Conservation (phyloP, 2,888 invertebrate species). For the Agrotis ipsilon region DNA sequence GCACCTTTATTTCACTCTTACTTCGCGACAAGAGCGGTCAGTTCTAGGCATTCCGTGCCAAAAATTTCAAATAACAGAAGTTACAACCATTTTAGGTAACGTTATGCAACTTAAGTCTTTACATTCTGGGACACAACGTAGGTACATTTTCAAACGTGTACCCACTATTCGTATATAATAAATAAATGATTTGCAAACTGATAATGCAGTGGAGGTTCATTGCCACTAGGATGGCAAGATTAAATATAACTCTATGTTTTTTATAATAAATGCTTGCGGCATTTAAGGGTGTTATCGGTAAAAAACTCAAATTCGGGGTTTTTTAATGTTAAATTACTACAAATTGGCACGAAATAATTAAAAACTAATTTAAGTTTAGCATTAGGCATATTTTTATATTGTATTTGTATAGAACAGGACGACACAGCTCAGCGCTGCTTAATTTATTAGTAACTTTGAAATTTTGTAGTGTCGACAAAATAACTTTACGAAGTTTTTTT, state of each 20-base stretch:
- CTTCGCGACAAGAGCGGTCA: conserved; percentile 4
- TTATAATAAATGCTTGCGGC: background rate
- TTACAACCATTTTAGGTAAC: background rate
- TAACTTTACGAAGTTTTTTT: too few relatives aligned
- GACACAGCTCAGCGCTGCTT: too few relatives aligned
- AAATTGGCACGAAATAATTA: too few relatives aligned
- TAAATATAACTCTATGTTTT: background rate
- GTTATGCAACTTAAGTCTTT: conserved; percentile 6
- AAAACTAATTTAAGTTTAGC: too few relatives aligned
- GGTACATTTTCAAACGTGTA: background rate
- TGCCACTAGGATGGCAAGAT: background rate
- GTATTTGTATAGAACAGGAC: too few relatives aligned
- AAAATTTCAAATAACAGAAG: background rate
- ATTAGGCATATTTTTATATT: too few relatives aligned
- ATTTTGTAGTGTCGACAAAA: too few relatives aligned
- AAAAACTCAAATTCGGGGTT: too few relatives aligned
- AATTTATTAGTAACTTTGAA: too few relatives aligned
- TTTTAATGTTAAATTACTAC: too few relatives aligned
- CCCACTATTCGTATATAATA: background rate
- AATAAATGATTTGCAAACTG: conserved; percentile 12
- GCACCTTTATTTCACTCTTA: conserved; percentile 24
- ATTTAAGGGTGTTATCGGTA: too few relatives aligned
- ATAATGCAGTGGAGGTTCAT: background rate
- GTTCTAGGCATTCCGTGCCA: conserved; percentile 10
- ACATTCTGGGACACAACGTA: background rate